Conservation (phyloP, 2,797 vertebrate species). For the Meriones psammophilus region DNA sequence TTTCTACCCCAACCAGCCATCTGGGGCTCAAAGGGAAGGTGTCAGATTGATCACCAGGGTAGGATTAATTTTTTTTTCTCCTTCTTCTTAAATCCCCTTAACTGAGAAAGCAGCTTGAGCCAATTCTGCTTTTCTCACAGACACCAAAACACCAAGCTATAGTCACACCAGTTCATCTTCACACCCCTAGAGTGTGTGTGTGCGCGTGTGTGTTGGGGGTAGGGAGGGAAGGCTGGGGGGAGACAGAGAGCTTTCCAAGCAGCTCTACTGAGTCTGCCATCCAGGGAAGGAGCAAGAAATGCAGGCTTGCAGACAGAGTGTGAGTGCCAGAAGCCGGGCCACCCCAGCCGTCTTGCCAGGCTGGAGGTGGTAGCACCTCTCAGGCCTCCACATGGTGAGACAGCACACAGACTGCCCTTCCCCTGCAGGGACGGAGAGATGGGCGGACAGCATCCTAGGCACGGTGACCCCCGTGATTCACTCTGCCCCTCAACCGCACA, state of each 20-base stretch:
- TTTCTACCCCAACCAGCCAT: constrained; percentile 82
- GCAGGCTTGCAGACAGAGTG: constrained; percentile 27
- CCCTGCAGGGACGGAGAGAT: background rate
- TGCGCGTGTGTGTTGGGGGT: background rate
- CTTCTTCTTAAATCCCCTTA: constrained; percentile 84
- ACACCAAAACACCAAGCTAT: constrained; percentile 84
- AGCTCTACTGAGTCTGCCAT: constrained; percentile 64
- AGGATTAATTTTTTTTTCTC: constrained; percentile 79
- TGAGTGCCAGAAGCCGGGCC: background rate
- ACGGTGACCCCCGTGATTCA: background rate
- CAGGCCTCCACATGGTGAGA: background rate
- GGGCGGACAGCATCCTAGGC: background rate
- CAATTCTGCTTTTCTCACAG: constrained; percentile 82
- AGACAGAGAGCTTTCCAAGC: constrained; percentile 68
- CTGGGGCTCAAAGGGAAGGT: constrained; percentile 83
- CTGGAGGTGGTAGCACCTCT: background rate
- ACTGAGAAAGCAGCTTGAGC: constrained; percentile 85
- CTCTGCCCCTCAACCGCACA: background rate
- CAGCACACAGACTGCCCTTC: background rate
- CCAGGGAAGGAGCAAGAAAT: constrained; percentile 45
- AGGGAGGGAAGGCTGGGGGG: background rate
- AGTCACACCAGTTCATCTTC: constrained; percentile 82
- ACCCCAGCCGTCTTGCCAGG: background rate
- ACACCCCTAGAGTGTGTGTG: constrained; percentile 60
- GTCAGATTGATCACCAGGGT: constrained; percentile 82